These are phyloP conservation scores for Emys orbicularis DNA, from an alignment of 2,797 vertebrate genomes.

Conservation along the genomic window DNA sequence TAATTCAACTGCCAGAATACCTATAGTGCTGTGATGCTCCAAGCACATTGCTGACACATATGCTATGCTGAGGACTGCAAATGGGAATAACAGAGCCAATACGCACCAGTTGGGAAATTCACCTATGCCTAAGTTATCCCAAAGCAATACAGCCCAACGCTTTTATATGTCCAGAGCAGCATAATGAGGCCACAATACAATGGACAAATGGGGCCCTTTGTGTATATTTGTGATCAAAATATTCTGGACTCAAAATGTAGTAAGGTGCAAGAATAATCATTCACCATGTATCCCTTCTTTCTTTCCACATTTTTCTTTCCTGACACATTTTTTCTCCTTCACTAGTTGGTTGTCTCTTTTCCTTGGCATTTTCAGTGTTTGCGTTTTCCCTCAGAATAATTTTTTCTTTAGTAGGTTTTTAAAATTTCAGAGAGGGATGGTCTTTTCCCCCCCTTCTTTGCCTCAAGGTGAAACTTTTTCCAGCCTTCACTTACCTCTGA, in stretches of 20 bases:
- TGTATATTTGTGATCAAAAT: neutral
- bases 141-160: neutral
- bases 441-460: rapidly evolving
- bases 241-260: neutral
- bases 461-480: neutral
- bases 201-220: neutral
- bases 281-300: neutral
- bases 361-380: neutral
- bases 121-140: neutral
- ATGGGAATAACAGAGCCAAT: neutral
- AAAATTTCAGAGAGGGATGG: neutral
- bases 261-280: neutral
- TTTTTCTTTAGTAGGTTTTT: neutral
- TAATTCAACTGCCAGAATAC: neutral
- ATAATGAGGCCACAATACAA: neutral
- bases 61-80: neutral
- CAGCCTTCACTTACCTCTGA: neutral
- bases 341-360: neutral
- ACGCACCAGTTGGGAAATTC: neutral
- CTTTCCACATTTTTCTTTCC: neutral
- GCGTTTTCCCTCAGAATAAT: neutral
- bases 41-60: rapidly evolving
- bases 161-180: neutral
- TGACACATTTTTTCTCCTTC: neutral
- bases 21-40: neutral